Evolutionary conservation across 1,140 invertebrate species (phyloP), one percentile per base, ranked within the genome.

Genomic region (Gryon sp.): DNA sequence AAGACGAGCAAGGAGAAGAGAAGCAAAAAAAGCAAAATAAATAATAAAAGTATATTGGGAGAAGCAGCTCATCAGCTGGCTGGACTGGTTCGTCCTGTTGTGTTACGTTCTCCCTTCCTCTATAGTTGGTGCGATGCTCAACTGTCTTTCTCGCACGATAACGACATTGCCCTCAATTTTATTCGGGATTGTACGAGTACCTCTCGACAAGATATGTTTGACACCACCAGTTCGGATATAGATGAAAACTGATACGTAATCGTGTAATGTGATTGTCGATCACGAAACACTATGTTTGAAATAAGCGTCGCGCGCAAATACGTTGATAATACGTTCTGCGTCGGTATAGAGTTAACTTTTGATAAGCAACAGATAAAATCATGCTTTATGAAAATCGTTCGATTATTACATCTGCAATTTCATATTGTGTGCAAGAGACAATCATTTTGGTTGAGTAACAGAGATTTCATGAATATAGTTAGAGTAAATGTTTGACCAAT

Each of bases 1-100:
- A 59, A 62, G 53, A 59, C 52, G 36, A 59, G 30, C 52, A 15
- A 19, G 22, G 52, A 15, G 57, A 32, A 20, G 41, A 40, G 55
- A 52, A 41, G 46, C 34, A 74, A 63, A 73, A 65, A 68, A 46
- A 22, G 30, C 36, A 72, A 77, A 79, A 65, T 70, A 63, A 78
- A 59, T 57, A 86, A 87, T 78, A 86, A 87, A 85, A 87, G 82
- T 82, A 65, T 81, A 86, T 83, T 80, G 82, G 45, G 78, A 84
- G 83, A 86, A 87, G 84, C 86, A 79, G 85, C 84, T 87, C 86
- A 86, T 87, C 86, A 87, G 85, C 86, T 87, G 85, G 85, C 76
- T 70, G 80, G 78, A 87, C 86, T 86, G 84, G 86, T 86, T 84
- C 62, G 48, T 72, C 68, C 68, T 84, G 81, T 86, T 83, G 79